phyloP scores from a whole-genome alignment of 2,888 invertebrate genomes.

The Cryptus viduatorius region DNA sequence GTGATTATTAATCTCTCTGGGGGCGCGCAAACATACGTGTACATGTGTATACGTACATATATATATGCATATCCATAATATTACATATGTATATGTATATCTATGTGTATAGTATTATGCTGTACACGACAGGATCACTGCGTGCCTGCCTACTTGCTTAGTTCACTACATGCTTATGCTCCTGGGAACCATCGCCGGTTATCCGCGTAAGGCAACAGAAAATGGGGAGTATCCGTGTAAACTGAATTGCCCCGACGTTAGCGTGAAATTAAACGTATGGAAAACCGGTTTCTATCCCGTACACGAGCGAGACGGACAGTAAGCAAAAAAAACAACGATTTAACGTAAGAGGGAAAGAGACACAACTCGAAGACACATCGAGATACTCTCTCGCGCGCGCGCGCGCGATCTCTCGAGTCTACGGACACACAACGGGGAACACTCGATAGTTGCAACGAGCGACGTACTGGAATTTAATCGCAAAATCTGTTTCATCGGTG shows the following conservation, averaged over 20 bases:
- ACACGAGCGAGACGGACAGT: constrained; percentile 53
- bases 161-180: constrained; percentile 27
- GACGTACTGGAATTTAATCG: constrained; percentile 73
- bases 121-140: constrained; percentile 12
- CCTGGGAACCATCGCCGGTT: constrained; percentile 54
- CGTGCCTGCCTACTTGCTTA: constrained; percentile 16
- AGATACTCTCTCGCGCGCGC: constrained; percentile 54
- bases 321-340: constrained; percentile 45
- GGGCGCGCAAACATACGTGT: constrained; percentile 9
- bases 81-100: not conserved
- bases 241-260: constrained; percentile 83
- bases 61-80: not conserved
- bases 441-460: constrained; percentile 15
- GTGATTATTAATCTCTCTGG: constrained; percentile 69
- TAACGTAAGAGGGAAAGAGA: constrained; percentile 62
- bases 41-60: constrained; percentile 3
- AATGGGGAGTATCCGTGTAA: constrained; percentile 81
- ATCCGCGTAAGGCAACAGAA: constrained; percentile 56
- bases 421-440: constrained; percentile 39
- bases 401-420: constrained; percentile 42
- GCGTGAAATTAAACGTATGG: constrained; percentile 84
- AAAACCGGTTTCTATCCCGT: constrained; percentile 80
- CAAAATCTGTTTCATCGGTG: constrained; percentile 68
- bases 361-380: constrained; percentile 39
- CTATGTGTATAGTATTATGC: not conserved